A percentile compares a stretch with the other conserved stretches of the same genome.
phyloP scores from a whole-genome alignment of 2,797 vertebrate species.

The Momotus momota region DNA sequence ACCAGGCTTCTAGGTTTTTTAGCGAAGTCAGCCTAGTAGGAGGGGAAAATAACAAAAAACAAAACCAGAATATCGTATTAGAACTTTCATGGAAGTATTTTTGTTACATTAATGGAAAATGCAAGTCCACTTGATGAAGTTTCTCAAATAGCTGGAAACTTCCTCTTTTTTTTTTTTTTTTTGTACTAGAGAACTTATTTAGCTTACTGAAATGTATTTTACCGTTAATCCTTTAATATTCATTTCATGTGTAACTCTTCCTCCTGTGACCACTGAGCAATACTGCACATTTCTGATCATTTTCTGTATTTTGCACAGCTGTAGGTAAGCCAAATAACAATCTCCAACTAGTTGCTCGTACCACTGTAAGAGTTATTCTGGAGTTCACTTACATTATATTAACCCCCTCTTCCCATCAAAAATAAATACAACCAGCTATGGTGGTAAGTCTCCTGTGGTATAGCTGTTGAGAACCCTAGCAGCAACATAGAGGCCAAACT shows the following conservation, averaged over 20 bases:
- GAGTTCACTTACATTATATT: not conserved
- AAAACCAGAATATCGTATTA: not conserved
- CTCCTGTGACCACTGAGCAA: slow-evolving; percentile 59
- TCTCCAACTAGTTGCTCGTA: slow-evolving; percentile 20
- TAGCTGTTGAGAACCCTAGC: not conserved
- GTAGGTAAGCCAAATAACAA: slow-evolving; percentile 48
- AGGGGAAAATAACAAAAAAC: not conserved
- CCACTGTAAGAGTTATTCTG: not conserved
- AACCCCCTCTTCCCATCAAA: not conserved
- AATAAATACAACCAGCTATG: not conserved
- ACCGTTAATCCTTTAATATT: slow-evolving; percentile 73
- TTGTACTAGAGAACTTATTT: slow-evolving; percentile 44
- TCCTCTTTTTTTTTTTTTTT: not conserved
- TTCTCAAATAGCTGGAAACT: slow-evolving; percentile 37
- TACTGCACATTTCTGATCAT: slow-evolving; percentile 42
- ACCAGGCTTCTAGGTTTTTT: slow-evolving; percentile 7
- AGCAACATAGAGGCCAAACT: not conserved
- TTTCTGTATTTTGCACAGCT: slow-evolving; percentile 57
- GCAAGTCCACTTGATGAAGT: slow-evolving; percentile 60
- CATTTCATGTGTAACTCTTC: slow-evolving; percentile 46
- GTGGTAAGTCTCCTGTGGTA: not conserved
- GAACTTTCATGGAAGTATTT: slow-evolving; percentile 33
- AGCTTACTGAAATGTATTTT: slow-evolving; percentile 52
- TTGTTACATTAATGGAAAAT: slow-evolving; percentile 61
- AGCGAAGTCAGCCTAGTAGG: not conserved